Conservation (phyloP, 2,113 vertebrate species). For the Mustelus asterias region DNA sequence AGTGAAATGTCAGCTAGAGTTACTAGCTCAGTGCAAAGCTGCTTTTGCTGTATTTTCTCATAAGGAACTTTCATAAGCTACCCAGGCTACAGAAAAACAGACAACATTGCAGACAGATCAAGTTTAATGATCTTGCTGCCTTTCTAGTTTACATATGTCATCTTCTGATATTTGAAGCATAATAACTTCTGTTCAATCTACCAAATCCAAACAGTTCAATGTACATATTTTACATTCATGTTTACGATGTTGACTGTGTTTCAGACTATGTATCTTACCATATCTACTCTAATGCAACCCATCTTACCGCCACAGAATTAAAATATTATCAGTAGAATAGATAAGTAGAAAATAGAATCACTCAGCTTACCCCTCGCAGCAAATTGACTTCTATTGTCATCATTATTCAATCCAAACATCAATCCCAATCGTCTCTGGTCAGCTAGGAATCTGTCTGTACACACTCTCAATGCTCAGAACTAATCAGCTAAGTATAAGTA, state of each 20-base stretch:
- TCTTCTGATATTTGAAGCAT: not conserved
- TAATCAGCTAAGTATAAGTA: not conserved
- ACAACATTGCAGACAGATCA: not conserved
- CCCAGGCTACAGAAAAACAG: not conserved
- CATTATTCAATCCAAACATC: not conserved
- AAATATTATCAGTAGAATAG: not conserved
- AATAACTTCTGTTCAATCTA: not conserved
- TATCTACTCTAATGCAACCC: not conserved
- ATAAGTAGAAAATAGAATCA: not conserved
- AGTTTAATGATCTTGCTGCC: constrained; percentile 27
- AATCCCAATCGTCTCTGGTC: not conserved
- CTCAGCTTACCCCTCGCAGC: not conserved
- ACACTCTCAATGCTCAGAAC: not conserved
- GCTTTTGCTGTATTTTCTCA: not conserved
- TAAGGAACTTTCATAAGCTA: not conserved
- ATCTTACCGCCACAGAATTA: not conserved
- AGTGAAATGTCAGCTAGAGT: not conserved
- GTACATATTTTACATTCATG: not conserved
- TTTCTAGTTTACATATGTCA: not conserved
- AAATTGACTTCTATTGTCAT: not conserved
- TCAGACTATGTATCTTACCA: not conserved
- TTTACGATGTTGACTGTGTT: not conserved
- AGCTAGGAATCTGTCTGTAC: not conserved
- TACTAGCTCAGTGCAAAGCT: not conserved
- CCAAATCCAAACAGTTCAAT: not conserved